Percentiles rank a stretch among this genome's conserved stretches.
These are phyloP conservation scores for Cerastoderma edule DNA, from an alignment of 2,888 invertebrate genomes.

Conservation along the genomic window DNA sequence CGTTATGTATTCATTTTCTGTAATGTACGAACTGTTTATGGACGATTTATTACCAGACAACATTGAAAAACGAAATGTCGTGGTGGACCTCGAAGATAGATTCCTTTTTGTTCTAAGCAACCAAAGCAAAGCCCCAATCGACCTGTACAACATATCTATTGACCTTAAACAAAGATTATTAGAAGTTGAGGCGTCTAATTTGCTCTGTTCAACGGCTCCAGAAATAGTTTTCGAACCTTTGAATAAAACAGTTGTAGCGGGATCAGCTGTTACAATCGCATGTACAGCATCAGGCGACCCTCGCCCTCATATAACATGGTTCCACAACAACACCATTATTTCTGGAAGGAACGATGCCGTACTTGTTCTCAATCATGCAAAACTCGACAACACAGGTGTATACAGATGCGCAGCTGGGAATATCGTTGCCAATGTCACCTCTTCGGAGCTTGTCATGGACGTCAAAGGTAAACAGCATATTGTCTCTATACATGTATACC, in stretches of 20 bases:
- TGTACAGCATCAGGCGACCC: conserved; percentile 35
- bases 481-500: too few relatives aligned
- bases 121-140: background rate
- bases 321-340: conserved; percentile 14
- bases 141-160: background rate
- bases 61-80: conserved; percentile 1
- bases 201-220: conserved; percentile 46
- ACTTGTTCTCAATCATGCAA: conserved; percentile 3
- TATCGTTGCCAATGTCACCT: conserved; percentile 38
- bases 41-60: conserved; percentile 27
- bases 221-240: background rate
- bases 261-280: conserved; percentile 1
- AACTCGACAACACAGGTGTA: conserved; percentile 1
- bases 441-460: conserved; percentile 2
- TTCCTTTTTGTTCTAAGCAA: conserved; percentile 31
- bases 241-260: conserved; percentile 27
- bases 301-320: conserved; percentile 36
- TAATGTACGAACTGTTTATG: conserved; percentile 30
- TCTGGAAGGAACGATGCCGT: background rate
- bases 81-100: conserved; percentile 25
- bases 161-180: conserved; percentile 11
- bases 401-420: conserved; percentile 46
- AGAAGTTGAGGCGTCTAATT: conserved; percentile 3
- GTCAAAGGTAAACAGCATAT: conserved; percentile 2
- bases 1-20: conserved; percentile 23